Evolutionary conservation across 1,140 invertebrate genomes (phyloP), one percentile per base, ranked within the genome.

Genomic region (Brachionus calyciflorus): DNA sequence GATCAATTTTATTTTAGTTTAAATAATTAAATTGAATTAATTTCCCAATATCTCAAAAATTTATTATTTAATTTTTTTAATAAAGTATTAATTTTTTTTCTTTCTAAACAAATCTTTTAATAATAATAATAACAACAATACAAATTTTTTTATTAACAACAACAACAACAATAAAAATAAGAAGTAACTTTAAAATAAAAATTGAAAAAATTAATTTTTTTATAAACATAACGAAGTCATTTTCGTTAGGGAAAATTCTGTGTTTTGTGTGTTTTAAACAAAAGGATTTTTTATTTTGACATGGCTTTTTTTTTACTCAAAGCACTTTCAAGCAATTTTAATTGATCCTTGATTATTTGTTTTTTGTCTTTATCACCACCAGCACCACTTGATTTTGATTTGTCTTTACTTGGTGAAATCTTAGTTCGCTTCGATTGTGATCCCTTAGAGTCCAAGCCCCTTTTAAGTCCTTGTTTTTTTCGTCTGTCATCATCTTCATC

Each of bases 321-420:
- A 44, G 60, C 60, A 26, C 26, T 73, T 17, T 73, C 69, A 7
- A 73, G 30, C 14, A 73, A 30, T 41, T 73, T 73, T 1, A 73
- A 37, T n/a, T 73, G 69, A 55, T 73, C 69, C 51, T 73, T 73
- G 14, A 73, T 73, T 30, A 51, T 73, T 51, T 73, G 69, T 41
- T 73, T 73, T 51, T 73, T 73, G 37, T 73, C 69, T 37, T 41
- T 46, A 14, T 46, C 44, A n/a, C n/a, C n/a, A n/a, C n/a, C n/a
- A n/a, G n/a, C n/a, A n/a, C n/a, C n/a, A 14, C 9, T 10, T 46
- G n/a, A 10, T 46, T 46, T 46, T 46, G n/a, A 21, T 46, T 65
- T 65, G 10, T 12, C 10, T n/a, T 65, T 65, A 49, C 46, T 73
- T 30, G 69, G 28, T 28, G 69, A 73, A 9, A 55, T 26, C 30